phyloP scores from a whole-genome alignment of 2,888 invertebrate genomes.

The Ichneumoninae sp. region DNA sequence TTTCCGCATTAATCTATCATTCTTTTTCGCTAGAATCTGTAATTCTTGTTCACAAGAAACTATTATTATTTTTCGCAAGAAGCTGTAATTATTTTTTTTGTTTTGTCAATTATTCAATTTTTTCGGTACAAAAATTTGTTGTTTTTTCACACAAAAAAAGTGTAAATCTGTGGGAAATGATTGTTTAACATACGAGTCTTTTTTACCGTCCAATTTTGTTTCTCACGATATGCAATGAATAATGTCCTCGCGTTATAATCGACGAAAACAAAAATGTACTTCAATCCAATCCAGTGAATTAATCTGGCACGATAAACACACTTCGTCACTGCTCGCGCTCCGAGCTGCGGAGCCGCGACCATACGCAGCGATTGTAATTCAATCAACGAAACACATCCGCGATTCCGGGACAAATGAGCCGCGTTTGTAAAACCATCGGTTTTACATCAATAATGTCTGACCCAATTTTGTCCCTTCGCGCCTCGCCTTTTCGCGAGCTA shows the following conservation, averaged over 20 bases:
- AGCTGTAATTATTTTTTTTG: too few relatives aligned
- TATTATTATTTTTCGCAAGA: too few relatives aligned
- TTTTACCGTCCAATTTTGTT: too few relatives aligned
- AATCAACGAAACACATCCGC: constrained; percentile 43
- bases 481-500: background rate
- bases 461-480: constrained; percentile 27
- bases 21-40: too few relatives aligned
- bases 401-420: constrained; percentile 47
- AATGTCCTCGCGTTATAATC: background rate
- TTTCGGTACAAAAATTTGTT: too few relatives aligned
- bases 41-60: too few relatives aligned
- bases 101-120: too few relatives aligned
- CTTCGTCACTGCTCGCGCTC: background rate
- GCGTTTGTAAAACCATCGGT: constrained; percentile 48
- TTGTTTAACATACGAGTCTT: too few relatives aligned
- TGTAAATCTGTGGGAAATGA: too few relatives aligned
- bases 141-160: too few relatives aligned
- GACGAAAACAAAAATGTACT: constrained; percentile 1
- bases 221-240: too few relatives aligned
- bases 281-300: background rate
- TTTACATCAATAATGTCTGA: constrained; percentile 59
- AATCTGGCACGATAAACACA: background rate
- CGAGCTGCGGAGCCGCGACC: background rate
- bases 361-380: constrained; percentile 42
- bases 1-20: too few relatives aligned